These are phyloP conservation scores for Anser brachyrhynchus DNA, from an alignment of 2,113 vertebrate species.

Conservation along the genomic window DNA sequence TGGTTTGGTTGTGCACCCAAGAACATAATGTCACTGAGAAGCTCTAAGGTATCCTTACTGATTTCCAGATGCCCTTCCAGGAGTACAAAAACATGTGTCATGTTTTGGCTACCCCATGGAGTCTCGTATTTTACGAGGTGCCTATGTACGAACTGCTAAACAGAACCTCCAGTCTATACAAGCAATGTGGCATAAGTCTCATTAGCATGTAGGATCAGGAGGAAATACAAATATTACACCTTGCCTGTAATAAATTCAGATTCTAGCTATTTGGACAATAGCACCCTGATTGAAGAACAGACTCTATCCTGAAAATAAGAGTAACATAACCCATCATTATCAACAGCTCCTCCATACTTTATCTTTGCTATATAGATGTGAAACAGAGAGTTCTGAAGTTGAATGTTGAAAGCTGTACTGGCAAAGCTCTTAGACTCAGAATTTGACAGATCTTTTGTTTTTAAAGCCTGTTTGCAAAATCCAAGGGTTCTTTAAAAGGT, in stretches of 20 bases:
- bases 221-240: background rate
- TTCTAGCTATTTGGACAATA: background rate
- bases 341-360: background rate
- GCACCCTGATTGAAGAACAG: background rate
- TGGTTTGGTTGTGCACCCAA: background rate
- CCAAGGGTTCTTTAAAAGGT: constrained; percentile 34
- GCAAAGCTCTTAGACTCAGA: background rate
- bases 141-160: background rate
- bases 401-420: background rate
- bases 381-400: background rate
- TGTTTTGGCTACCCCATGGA: background rate
- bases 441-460: constrained; percentile 58
- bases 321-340: background rate
- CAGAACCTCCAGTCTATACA: background rate
- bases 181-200: rapidly evolving
- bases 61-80: background rate
- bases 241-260: background rate
- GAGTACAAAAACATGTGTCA: background rate
- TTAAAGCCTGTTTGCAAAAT: constrained; percentile 44
- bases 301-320: background rate
- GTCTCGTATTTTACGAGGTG: background rate
- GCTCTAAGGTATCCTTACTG: background rate
- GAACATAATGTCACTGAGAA: background rate
- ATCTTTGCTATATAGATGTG: background rate
- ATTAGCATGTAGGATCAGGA: background rate